Conservation (phyloP, 2,888 invertebrate species). For the Philonicus albiceps region DNA sequence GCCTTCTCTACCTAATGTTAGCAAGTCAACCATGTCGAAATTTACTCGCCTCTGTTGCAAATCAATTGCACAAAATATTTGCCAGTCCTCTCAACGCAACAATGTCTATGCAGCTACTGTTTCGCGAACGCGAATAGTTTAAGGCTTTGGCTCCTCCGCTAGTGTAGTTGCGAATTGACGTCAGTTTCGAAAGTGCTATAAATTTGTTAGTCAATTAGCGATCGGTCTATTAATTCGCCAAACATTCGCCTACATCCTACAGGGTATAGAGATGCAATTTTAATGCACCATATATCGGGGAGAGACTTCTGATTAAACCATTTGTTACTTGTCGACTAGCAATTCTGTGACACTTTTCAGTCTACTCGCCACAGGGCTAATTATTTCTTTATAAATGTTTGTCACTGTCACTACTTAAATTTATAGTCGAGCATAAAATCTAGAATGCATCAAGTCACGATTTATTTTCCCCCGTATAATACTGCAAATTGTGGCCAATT, state of each 20-base stretch:
- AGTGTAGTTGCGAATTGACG: not conserved
- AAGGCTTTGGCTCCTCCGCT: not conserved
- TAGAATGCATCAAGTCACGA: constrained; percentile 19
- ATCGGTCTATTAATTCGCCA: constrained; percentile 2
- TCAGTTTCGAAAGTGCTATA: not conserved
- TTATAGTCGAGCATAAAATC: not conserved
- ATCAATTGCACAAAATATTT: not conserved
- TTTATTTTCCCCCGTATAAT: not conserved
- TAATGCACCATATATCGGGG: not conserved
- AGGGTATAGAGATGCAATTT: not conserved
- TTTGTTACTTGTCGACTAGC: not conserved
- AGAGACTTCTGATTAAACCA: not conserved
- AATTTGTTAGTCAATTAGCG: constrained; percentile 1
- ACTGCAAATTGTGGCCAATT: not conserved
- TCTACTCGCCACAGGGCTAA: constrained; percentile 11
- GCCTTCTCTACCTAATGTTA: not conserved
- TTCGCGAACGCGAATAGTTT: not conserved
- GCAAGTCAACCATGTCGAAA: not conserved
- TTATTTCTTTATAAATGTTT: constrained; percentile 36
- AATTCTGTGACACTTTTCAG: constrained; percentile 3
- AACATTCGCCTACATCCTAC: not conserved
- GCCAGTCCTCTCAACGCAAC: not conserved
- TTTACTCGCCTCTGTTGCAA: not conserved
- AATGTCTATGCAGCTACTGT: not conserved
- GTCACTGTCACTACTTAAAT: constrained; percentile 24